phyloP scores from a whole-genome alignment of 2,888 invertebrate species.

The Calameuta idolon region DNA sequence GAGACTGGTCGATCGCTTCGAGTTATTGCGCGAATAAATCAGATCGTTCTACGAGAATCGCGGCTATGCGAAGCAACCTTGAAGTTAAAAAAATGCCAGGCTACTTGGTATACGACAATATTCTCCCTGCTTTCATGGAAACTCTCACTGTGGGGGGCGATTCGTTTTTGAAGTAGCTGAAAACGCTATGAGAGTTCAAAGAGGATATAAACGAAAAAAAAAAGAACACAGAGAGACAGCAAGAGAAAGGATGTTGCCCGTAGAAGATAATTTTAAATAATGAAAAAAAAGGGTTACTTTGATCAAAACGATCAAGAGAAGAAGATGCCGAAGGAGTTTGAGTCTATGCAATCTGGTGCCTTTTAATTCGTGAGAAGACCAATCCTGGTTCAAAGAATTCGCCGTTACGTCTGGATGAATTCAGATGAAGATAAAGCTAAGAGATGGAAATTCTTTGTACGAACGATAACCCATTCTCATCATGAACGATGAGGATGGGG shows the following conservation, averaged over 20 bases:
- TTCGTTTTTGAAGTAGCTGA: background rate
- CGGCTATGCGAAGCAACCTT: background rate
- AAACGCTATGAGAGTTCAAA: background rate
- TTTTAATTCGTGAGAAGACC: constrained; percentile 13
- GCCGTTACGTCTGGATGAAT: constrained; percentile 28
- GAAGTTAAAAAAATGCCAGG: background rate
- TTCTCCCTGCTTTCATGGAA: background rate
- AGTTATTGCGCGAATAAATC: constrained; percentile 22
- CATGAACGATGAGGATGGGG: constrained; percentile 37
- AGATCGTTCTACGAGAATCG: background rate
- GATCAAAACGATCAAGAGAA: background rate
- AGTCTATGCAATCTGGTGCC: background rate
- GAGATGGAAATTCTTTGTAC: constrained; percentile 42
- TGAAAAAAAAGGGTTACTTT: background rate
- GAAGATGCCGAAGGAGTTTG: background rate
- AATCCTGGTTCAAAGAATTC: constrained; percentile 37
- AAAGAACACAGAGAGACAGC: background rate
- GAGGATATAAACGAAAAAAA: background rate
- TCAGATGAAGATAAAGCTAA: constrained; percentile 31
- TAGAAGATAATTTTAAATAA: background rate
- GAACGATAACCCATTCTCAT: constrained; percentile 47
- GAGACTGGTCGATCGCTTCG: constrained; percentile 13
- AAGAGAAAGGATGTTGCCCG: background rate
- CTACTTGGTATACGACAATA: background rate
- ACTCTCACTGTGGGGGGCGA: background rate